Evolutionary conservation across 2,113 vertebrate genomes (phyloP), one percentile per base, ranked within the genome.

Genomic region (Uria aalge): DNA sequence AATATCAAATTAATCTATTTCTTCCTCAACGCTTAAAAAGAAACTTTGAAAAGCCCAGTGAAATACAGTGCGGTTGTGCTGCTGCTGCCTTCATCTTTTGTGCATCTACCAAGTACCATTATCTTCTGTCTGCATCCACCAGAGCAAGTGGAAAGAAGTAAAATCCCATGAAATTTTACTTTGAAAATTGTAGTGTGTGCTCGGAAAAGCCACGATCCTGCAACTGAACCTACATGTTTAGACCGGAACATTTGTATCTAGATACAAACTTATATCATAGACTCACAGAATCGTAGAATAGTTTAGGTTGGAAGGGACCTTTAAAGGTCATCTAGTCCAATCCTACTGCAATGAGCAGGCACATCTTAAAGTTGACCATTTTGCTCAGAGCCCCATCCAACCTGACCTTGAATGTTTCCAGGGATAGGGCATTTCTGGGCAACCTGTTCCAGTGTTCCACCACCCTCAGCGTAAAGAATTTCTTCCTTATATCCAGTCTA

Each of bases 401-500:
- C 24, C 41, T 59, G 22, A 17, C 16, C 10, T 5, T 10, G 18
- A 20, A 12, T 9, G 3, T 26, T 68, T 53, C 48, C 30, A 63
- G 22, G 29, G 16, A 73, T 52, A 26, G 14, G 10, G 26, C 13
- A 67, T 34, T 34, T 38, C 52, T 34, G 36, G 21, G 36, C 2
- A 76, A 52, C 6, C 8, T 59, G 7, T 23, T 10, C 4, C 5
- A 4, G 8, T 47, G 13, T 47, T 52, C 36, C 29, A 38, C 9
- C 34, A 34, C 16, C 0, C 2, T 36, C 48, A 73, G 8, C 0
- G 0, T 5, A 27, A 52, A 47, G 53, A 18, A 36, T 5, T 15
- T 47, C 4, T 26, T 50, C 56, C n/a, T 50, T 23, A 3, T 30
- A 6, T 30, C 38, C 62, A 5, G 12, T 26, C 5, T 73, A 13